phyloP scores from a whole-genome alignment of 2,113 vertebrate species.

The Odontophorus gujanensis region DNA sequence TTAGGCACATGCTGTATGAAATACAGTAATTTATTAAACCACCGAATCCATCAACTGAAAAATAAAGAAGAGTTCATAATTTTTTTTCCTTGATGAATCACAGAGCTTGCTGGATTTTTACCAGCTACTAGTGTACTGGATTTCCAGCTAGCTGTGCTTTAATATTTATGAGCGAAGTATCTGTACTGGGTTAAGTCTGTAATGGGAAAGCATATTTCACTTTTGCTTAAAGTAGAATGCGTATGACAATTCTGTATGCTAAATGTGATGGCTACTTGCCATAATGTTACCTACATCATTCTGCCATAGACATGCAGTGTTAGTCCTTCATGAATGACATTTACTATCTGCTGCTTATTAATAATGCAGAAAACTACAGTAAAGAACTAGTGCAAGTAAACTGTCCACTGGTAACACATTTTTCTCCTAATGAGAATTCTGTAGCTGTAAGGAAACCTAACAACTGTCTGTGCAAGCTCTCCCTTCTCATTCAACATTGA shows the following conservation, averaged over 20 bases:
- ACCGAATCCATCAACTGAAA: neutral
- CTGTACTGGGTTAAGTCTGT: neutral
- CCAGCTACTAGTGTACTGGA: neutral
- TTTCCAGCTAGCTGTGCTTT: neutral
- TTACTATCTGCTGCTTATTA: constrained; percentile 44
- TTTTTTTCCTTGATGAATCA: neutral
- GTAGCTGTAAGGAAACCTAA: neutral
- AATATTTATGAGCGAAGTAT: neutral
- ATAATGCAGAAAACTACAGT: constrained; percentile 57
- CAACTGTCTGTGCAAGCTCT: neutral
- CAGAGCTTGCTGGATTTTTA: neutral
- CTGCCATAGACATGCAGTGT: neutral
- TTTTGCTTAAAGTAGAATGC: neutral
- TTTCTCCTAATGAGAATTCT: constrained; percentile 6
- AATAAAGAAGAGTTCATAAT: accelerated
- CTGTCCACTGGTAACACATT: neutral
- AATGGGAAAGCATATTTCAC: neutral
- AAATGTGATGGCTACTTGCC: neutral
- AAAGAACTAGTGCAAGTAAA: constrained; percentile 30
- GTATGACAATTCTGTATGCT: neutral
- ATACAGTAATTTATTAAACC: neutral
- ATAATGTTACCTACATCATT: neutral
- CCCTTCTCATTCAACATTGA: accelerated
- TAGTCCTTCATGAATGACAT: constrained; percentile 41
- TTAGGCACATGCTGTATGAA: neutral